Conservation (phyloP, 1,140 invertebrate genomes). For the Drosophila ananassae region DNA sequence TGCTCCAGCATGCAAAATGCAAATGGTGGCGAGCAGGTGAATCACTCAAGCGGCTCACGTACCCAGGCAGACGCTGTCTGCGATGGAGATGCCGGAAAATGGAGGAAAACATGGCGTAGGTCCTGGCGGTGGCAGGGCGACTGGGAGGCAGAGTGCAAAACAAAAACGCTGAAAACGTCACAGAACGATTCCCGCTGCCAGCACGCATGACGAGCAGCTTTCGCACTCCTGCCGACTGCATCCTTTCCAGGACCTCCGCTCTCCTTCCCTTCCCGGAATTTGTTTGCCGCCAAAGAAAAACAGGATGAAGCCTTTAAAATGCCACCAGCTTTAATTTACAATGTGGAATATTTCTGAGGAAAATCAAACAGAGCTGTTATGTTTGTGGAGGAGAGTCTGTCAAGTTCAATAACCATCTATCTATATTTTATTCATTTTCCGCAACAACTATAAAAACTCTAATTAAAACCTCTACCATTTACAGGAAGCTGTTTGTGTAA, state of each 20-base stretch:
- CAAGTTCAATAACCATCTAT: too few species aligned
- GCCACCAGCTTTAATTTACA: neutral
- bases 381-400: neutral
- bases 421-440: too few species aligned
- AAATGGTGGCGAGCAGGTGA: constrained; percentile 56
- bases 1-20: constrained; percentile 53
- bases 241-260: neutral
- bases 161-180: constrained; percentile 56
- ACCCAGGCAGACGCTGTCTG: constrained; percentile 42
- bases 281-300: constrained; percentile 5
- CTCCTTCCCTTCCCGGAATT: neutral
- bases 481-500: too few species aligned
- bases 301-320: neutral
- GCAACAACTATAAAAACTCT: too few species aligned
- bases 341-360: neutral
- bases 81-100: constrained; percentile 1
- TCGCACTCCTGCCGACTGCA: constrained; percentile 40
- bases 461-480: too few species aligned
- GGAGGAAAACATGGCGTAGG: neutral
- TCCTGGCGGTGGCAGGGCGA: constrained; percentile 2
- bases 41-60: constrained; percentile 59
- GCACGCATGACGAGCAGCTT: constrained; percentile 61
- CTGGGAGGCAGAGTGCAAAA: constrained; percentile 41
- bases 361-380: neutral
- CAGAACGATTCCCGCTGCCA: constrained; percentile 52